These are phyloP conservation scores for Erythrocercus mccallii DNA, from an alignment of 2,113 vertebrate genomes.

Conservation along the genomic window DNA sequence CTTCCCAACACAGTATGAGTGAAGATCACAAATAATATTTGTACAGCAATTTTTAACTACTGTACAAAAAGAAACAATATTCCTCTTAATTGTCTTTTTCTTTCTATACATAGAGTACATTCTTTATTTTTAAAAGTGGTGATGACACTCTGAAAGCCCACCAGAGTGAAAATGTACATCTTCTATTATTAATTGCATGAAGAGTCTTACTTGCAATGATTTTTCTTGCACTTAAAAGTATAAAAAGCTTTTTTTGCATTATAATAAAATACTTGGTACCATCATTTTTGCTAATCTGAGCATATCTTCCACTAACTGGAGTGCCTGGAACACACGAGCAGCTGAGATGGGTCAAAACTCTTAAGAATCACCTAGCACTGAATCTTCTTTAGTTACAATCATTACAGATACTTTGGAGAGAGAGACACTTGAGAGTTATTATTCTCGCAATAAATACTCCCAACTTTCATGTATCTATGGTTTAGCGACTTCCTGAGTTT, in stretches of 20 bases:
- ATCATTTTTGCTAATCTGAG: not conserved
- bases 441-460: not conserved
- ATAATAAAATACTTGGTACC: not conserved
- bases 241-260: not conserved
- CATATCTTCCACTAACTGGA: not conserved
- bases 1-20: not conserved
- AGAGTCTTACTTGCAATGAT: not conserved
- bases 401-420: not conserved
- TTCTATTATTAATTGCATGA: not conserved
- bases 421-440: not conserved
- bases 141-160: not conserved
- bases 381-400: not conserved
- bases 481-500: not conserved
- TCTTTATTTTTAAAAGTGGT: conserved; percentile 24
- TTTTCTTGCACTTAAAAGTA: not conserved
- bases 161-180: not conserved
- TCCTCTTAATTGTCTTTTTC: conserved; percentile 22
- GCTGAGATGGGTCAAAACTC: not conserved
- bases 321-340: not conserved
- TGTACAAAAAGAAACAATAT: conserved; percentile 40
- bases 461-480: not conserved
- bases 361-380: not conserved
- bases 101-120: not conserved
- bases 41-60: conserved; percentile 49
- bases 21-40: conserved; percentile 57